phyloP scores from a whole-genome alignment of 2,113 vertebrate species.

The Leucopsar rothschildi region DNA sequence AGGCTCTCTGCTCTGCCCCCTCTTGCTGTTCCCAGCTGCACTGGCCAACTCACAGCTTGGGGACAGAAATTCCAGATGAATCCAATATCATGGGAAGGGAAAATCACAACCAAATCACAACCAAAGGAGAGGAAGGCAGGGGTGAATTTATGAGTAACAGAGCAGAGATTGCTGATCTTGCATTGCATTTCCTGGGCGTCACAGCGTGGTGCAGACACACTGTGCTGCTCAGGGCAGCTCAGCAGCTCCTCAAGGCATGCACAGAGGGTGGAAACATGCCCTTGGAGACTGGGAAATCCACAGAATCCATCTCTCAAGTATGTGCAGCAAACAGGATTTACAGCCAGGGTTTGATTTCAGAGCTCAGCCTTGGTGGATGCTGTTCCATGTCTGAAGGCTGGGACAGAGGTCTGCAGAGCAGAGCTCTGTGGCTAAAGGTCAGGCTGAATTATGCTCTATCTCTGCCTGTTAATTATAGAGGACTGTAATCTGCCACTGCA shows the following conservation, averaged over 20 bases:
- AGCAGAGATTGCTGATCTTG: not conserved
- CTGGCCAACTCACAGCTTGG: not conserved
- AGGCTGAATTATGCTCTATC: not conserved
- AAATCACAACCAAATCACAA: not conserved
- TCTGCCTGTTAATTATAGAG: not conserved
- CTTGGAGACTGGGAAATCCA: not conserved
- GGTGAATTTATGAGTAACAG: not conserved
- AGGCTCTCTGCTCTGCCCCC: not conserved
- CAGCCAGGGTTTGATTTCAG: not conserved
- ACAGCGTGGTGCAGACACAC: fast-evolving
- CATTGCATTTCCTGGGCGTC: not conserved
- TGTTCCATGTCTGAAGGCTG: not conserved
- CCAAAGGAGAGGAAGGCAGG: not conserved
- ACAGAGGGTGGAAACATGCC: not conserved
- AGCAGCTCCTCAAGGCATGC: not conserved
- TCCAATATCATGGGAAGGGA: fast-evolving
- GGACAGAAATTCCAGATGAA: not conserved
- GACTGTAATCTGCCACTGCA: conserved; percentile 16
- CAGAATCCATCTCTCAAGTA: not conserved
- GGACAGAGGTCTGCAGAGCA: not conserved
- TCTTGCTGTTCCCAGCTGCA: not conserved
- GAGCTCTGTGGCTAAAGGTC: not conserved
- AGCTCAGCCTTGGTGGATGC: not conserved
- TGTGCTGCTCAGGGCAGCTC: not conserved
- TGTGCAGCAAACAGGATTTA: not conserved